Conservation (phyloP, 2,797 vertebrate genomes). For the Champsocephalus gunnari region DNA sequence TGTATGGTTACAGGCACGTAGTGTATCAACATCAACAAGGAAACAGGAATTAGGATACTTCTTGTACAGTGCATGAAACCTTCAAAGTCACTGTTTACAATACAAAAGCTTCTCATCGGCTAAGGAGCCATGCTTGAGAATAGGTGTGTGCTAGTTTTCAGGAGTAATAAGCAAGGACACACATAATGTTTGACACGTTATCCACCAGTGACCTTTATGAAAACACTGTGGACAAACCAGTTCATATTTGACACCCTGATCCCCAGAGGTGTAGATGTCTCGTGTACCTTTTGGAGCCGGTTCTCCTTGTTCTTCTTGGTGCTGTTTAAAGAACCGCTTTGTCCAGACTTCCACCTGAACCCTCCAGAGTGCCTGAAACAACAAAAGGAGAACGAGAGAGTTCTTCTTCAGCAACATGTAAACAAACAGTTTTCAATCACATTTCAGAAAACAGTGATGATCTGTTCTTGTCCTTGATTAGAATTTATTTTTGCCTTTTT, state of each 20-base stretch:
- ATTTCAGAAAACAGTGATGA: conserved; percentile 4
- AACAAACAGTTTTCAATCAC: not conserved
- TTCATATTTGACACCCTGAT: not conserved
- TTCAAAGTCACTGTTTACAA: too few species aligned
- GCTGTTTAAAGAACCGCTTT: conserved; percentile 59
- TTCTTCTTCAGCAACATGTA: too few species aligned
- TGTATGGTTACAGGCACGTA: too few species aligned
- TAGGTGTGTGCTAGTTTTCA: not conserved
- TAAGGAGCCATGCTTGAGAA: not conserved
- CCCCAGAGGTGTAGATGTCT: not conserved
- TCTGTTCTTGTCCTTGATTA: conserved; percentile 2
- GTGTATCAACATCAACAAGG: too few species aligned
- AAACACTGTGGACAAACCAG: not conserved
- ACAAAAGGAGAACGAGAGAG: not conserved
- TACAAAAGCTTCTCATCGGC: too few species aligned
- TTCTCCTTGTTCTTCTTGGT: conserved; percentile 79
- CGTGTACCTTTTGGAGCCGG: conserved; percentile 82
- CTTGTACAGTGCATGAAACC: too few species aligned
- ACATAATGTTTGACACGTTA: not conserved
- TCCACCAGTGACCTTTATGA: not conserved
- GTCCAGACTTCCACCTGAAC: conserved; percentile 89
- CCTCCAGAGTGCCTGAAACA: conserved; percentile 80
- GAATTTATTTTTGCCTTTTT: not conserved
- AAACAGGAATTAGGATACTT: too few species aligned
- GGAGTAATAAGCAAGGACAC: not conserved